These are phyloP conservation scores for Pachyrhynchus sulphureomaculatus DNA, from an alignment of 1,140 invertebrate genomes.

Conservation along the genomic window DNA sequence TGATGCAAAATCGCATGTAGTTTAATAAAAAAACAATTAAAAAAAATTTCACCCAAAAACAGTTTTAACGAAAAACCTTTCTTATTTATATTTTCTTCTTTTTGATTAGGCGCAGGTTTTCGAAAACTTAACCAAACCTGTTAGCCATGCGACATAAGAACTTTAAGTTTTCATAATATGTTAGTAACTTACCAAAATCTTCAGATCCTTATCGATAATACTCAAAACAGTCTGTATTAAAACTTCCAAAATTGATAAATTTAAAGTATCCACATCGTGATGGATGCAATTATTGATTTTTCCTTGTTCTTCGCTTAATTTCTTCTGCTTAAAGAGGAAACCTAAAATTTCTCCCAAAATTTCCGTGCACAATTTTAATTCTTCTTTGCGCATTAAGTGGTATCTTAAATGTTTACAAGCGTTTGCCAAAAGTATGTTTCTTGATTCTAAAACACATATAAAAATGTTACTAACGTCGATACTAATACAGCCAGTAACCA, in stretches of 20 bases:
- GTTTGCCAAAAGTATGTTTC: slow-evolving; percentile 76
- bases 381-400: slow-evolving; percentile 77
- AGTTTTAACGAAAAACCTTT: too few relatives aligned
- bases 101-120: too few relatives aligned
- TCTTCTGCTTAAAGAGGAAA: slow-evolving; percentile 70
- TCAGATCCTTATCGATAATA: slow-evolving; percentile 67
- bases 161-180: too few relatives aligned
- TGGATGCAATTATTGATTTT: slow-evolving; percentile 76
- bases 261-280: slow-evolving; percentile 81
- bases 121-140: too few relatives aligned
- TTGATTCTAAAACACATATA: slow-evolving; percentile 61
- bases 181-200: slow-evolving; percentile 60
- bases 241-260: slow-evolving; percentile 77
- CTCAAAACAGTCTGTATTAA: slow-evolving; percentile 82
- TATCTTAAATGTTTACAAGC: slow-evolving; percentile 82
- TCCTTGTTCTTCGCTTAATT: slow-evolving; percentile 57
- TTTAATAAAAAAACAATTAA: too few relatives aligned
- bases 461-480: not conserved
- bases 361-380: slow-evolving; percentile 81
- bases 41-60: too few relatives aligned
- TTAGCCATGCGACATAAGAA: too few relatives aligned
- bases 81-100: too few relatives aligned
- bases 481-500: too few relatives aligned
- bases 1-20: too few relatives aligned
- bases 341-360: slow-evolving; percentile 86